These are phyloP conservation scores for Sparidentex hasta DNA, from an alignment of 2,797 vertebrate genomes.

Conservation along the genomic window DNA sequence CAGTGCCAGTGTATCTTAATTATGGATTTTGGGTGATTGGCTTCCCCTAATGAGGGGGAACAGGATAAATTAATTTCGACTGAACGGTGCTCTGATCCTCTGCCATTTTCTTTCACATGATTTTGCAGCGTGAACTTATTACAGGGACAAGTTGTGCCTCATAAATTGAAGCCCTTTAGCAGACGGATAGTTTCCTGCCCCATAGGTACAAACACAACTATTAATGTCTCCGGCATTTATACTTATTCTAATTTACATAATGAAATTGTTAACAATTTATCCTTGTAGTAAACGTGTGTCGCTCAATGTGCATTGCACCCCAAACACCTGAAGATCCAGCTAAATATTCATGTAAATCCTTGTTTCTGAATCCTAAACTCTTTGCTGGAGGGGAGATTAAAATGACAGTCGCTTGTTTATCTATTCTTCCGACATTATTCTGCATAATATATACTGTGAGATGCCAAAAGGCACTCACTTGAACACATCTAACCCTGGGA, in stretches of 20 bases:
- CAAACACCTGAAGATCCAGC: not conserved
- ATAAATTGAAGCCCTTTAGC: not conserved
- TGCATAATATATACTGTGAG: conserved; percentile 10
- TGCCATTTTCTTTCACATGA: conserved; percentile 16
- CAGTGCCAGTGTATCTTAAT: conserved; percentile 9
- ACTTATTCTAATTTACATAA: conserved; percentile 12
- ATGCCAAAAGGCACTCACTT: conserved; percentile 21
- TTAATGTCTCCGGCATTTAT: not conserved
- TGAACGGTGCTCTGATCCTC: conserved; percentile 23
- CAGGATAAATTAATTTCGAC: conserved; percentile 26
- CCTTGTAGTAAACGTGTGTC: not conserved
- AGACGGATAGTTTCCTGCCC: not conserved
- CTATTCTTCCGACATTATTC: conserved; percentile 30
- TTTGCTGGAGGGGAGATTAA: conserved; percentile 7
- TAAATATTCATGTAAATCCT: not conserved
- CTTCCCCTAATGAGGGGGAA: conserved; percentile 40
- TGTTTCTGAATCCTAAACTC: conserved; percentile 13
- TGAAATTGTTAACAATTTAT: not conserved
- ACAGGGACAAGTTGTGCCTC: not conserved
- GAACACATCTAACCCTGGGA: not conserved
- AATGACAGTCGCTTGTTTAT: conserved; percentile 38
- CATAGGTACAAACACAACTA: not conserved
- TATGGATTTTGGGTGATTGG: conserved; percentile 37
- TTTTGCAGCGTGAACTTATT: not conserved
- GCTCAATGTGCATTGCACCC: not conserved